A percentile compares a stretch with the other conserved stretches of the same genome.
Conservation (phyloP, 2,888 invertebrate genomes). For the Nomada fucata region DNA sequence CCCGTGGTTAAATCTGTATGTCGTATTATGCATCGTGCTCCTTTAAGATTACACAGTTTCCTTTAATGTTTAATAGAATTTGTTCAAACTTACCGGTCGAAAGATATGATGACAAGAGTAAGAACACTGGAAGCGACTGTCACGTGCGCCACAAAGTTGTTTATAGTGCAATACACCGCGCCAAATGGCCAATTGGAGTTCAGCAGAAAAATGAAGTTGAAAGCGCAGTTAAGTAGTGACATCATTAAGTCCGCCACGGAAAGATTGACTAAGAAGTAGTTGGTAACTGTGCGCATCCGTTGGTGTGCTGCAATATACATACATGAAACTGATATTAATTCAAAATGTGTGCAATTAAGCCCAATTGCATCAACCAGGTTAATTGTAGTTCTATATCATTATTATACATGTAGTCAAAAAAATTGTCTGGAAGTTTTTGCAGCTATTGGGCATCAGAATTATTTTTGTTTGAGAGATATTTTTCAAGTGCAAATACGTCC, state of each 20-base stretch:
- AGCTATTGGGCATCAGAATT: too few species aligned
- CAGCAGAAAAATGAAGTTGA: slow-evolving; percentile 96
- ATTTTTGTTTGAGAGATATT: too few species aligned
- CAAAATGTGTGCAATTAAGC: background rate
- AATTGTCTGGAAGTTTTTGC: too few species aligned
- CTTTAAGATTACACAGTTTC: too few species aligned
- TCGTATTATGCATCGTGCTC: too few species aligned
- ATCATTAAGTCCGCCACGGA: slow-evolving; percentile 95
- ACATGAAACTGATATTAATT: background rate
- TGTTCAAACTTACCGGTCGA: slow-evolving; percentile 91
- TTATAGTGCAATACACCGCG: slow-evolving; percentile 93
- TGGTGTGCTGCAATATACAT: slow-evolving; percentile 88
- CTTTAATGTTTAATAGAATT: background rate
- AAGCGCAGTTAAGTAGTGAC: slow-evolving; percentile 94
- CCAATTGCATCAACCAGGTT: too few species aligned
- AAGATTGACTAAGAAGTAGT: slow-evolving; percentile 95
- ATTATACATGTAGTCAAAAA: too few species aligned
- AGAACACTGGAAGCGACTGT: slow-evolving; percentile 97
- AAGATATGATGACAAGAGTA: slow-evolving; percentile 95
- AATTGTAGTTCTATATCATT: too few species aligned
- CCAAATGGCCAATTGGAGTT: slow-evolving; percentile 97
- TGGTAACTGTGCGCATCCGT: slow-evolving; percentile 95
- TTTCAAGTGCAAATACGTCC: too few species aligned
- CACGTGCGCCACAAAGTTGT: slow-evolving; percentile 95
- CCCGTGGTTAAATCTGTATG: too few species aligned